Evolutionary conservation across 2,113 vertebrate species (phyloP).

Genomic region (Rousettus leschenaultii): DNA sequence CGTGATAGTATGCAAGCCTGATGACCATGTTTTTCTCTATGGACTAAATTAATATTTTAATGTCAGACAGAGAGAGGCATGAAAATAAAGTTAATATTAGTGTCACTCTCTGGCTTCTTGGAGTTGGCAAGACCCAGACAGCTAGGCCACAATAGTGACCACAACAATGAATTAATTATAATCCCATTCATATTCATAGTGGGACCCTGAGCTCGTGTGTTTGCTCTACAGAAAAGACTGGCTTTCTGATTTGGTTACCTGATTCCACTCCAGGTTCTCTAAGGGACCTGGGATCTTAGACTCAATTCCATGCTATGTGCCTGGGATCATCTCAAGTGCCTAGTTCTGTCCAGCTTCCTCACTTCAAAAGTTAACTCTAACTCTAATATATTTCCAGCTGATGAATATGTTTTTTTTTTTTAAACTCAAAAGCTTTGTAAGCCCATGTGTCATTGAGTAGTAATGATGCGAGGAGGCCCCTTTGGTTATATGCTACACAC

Average conservation of each 20-base stretch:
- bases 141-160: not conserved
- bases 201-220: not conserved
- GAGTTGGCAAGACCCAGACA: not conserved
- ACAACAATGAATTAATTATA: not conserved
- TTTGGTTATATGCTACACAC: not conserved
- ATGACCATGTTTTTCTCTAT: not conserved
- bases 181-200: too few relatives aligned
- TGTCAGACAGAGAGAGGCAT: not conserved
- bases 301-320: not conserved
- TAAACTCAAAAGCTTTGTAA: not conserved
- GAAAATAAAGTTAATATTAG: not conserved
- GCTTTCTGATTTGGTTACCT: not conserved
- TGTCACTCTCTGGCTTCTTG: not conserved
- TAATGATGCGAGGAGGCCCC: not conserved
- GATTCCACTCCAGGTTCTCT: not conserved
- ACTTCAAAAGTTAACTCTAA: not conserved
- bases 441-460: not conserved
- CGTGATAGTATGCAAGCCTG: not conserved
- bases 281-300: not conserved
- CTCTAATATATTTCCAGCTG: not conserved
- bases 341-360: not conserved
- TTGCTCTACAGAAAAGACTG: not conserved
- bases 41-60: constrained; percentile 9
- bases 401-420: not conserved
- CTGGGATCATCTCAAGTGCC: not conserved